Base-by-base conservation (phyloP, 2,113 vertebrate genomes). In the Hyla sarda region DNA sequence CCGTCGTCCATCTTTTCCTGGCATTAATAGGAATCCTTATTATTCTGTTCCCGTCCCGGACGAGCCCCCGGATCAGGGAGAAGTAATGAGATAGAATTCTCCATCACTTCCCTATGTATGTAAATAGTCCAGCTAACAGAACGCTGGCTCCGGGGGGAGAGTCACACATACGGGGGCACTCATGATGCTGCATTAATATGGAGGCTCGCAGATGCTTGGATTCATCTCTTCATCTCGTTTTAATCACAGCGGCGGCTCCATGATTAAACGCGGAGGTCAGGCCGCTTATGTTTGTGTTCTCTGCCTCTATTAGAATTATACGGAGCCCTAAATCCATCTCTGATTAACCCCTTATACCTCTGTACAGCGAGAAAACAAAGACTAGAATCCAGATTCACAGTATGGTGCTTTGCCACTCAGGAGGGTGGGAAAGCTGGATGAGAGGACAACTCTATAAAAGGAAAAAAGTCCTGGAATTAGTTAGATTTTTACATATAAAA, bases 221-320 rank as follows among this genome's bases (percentile, higher is more conserved):
- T 50, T 78, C 19, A 54, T 78, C 75, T 56, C 25, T 30, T 78
- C 50, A 56, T 56, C 75, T 54, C 75, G 56, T 52, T 78, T 78
- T 78, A 78, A 78, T 78, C 75, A 78, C 34, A 78, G 50, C 75
- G 28, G 30, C 9, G 25, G 50, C 50, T 23, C 21, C 75, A 32
- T 78, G 75, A 78, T 78, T 78, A 78, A 32, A 56, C 50, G 32
- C 50, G 30, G 75, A 54, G 75, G 75, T 78, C 50, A 78, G 75
- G 50, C 75, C 6, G 74, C 47, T 32, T 52, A 52, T 78, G 75
- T 32, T n/a, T 73, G 75, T 23, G 48, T 50, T 48, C 50, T 54
- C 75, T 56, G 50, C 28, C 75, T 34, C 75, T 14, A 78, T 78
- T 78, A 78, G 25, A 34, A 13, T 21, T 45, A 45, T 45, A 5